A percentile compares a stretch with the other conserved stretches of the same genome.
phyloP scores from a whole-genome alignment of 2,888 invertebrate genomes.

The Limnephilus auricula region DNA sequence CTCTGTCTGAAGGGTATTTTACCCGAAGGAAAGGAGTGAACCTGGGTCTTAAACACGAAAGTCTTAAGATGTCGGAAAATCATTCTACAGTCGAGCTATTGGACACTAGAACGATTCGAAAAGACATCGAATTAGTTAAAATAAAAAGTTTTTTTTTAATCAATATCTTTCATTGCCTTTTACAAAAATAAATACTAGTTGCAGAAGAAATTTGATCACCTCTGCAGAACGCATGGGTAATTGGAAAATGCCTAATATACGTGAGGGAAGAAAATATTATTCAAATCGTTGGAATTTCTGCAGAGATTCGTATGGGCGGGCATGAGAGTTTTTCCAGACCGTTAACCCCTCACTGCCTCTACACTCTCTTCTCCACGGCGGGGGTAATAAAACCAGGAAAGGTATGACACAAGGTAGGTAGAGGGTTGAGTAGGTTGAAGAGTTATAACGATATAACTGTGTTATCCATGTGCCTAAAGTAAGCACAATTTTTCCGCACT shows the following conservation, averaged over 20 bases:
- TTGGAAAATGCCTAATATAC: conserved; percentile 42
- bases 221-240: conserved; percentile 19
- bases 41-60: too few species aligned
- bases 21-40: too few species aligned
- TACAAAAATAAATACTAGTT: too few species aligned
- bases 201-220: background rate
- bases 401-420: background rate
- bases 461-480: background rate
- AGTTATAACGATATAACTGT: background rate
- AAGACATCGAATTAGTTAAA: too few species aligned
- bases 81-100: too few species aligned
- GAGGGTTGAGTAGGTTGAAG: background rate
- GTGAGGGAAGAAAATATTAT: conserved; percentile 35
- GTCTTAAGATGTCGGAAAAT: too few species aligned
- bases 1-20: too few species aligned
- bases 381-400: conserved; percentile 14
- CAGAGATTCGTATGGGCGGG: conserved; percentile 33
- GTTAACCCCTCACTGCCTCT: conserved; percentile 20
- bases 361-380: background rate
- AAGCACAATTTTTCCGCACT: too few species aligned
- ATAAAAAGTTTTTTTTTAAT: too few species aligned
- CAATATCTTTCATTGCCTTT: too few species aligned
- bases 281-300: conserved; percentile 13
- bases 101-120: too few species aligned
- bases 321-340: conserved; percentile 34